Base-by-base conservation (phyloP, 2,797 vertebrate genomes). In the Manis javanica region DNA sequence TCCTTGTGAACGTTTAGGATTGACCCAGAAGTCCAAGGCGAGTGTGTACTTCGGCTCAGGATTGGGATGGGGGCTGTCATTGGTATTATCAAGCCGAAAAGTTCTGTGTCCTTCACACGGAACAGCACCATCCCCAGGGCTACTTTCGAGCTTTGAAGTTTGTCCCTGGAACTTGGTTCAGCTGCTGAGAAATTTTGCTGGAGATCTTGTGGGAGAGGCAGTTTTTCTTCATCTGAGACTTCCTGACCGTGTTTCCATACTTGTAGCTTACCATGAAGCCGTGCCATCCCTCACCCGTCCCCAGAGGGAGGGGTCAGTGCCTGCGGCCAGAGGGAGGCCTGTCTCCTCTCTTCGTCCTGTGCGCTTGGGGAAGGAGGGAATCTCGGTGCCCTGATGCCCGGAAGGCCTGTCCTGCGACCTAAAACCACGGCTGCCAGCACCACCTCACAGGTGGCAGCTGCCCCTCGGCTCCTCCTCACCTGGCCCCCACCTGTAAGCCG, bases 121-220 rank as follows among this genome's bases (percentile, higher is more conserved):
- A 55, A 15, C 2, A 21, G 19, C 24, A 9, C 77, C 53, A 5
- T n/a, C 18, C 74, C 90, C 69, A 19, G 42, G 51, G 29, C 2
- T 15, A 61, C 13, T 49, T 46, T 37, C 84, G 86, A 26, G 26
- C 46, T 85, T 88, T 89, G 91, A 93, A 77, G 66, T 82, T 55
- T 53, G 37, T 34, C 46, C 78, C 19, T 5, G 55, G 84, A 75
- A 75, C 42, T 19, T 55, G 29, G 63, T 39, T 31, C 74, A 14
- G 39, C 61, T 16, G 13, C 42, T 74, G 79, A n/a, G 88, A 81
- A 74, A 46, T 42, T 51, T 29, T 0, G 2, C 46, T 11, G 74
- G n/a, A 66, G 39, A 46, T 46, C n/a, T 82, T 34, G 34, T 85
- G 37, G 59, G 51, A 68, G 7, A 91, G 64, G 55, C 64, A 21